A percentile compares a stretch with the other conserved stretches of the same genome.
Conservation (phyloP, 2,888 invertebrate species). For the Bugulina stolonifera region DNA sequence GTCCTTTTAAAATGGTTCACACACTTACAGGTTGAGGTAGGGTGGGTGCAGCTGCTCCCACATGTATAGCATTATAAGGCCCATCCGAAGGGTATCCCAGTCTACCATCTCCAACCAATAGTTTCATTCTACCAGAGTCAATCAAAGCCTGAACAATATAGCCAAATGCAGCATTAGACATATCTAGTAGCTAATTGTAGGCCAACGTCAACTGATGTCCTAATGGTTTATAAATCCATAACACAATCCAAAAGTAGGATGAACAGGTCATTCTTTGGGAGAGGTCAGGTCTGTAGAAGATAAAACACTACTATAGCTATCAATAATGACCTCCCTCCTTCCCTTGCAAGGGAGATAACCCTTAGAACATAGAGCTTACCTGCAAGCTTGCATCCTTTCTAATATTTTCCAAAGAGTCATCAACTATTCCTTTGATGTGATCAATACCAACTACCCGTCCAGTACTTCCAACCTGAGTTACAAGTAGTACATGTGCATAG, state of each 20-base stretch:
- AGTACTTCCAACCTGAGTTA: constrained; percentile 45
- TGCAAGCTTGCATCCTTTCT: constrained; percentile 37
- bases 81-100: constrained; percentile 43
- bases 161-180: too few relatives aligned
- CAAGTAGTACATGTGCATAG: too few relatives aligned
- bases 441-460: constrained; percentile 53
- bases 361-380: too few relatives aligned
- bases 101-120: constrained; percentile 52
- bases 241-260: too few relatives aligned
- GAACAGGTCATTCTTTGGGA: too few relatives aligned
- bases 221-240: too few relatives aligned
- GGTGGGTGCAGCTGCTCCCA: constrained; percentile 53
- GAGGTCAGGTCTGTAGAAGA: too few relatives aligned
- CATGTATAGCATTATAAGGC: constrained; percentile 55
- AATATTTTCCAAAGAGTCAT: constrained; percentile 71
- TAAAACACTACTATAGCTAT: too few relatives aligned
- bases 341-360: too few relatives aligned
- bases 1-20: neutral
- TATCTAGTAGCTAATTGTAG: too few relatives aligned
- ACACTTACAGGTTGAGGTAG: constrained; percentile 52
- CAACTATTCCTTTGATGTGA: constrained; percentile 51
- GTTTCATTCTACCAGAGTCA: constrained; percentile 41
- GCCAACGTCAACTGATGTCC: too few relatives aligned
- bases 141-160: constrained; percentile 35
- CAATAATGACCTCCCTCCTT: too few relatives aligned